A percentile compares a stretch with the other conserved stretches of the same genome.
phyloP scores from a whole-genome alignment of 2,888 invertebrate species.

The Flexamia atlantica region DNA sequence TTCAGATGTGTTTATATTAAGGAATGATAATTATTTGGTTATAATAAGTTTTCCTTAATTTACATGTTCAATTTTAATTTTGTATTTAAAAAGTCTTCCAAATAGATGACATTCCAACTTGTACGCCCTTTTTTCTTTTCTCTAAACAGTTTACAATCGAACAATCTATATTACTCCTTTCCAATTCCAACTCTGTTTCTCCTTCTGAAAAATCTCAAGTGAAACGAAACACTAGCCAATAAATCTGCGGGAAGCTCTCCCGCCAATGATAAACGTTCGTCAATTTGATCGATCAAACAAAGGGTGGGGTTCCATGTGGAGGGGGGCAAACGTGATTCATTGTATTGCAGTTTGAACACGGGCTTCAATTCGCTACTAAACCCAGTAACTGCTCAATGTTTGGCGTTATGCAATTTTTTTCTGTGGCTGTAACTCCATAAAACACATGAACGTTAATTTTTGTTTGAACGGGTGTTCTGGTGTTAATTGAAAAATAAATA shows the following conservation, averaged over 20 bases:
- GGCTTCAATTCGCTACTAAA: too few species aligned
- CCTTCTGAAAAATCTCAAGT: background rate
- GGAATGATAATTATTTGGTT: too few species aligned
- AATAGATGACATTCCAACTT: background rate
- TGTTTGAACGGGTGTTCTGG: too few species aligned
- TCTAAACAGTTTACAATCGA: background rate
- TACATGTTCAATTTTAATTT: too few species aligned
- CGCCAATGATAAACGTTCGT: slow-evolving; percentile 18
- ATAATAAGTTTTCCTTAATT: too few species aligned
- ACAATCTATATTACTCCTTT: background rate
- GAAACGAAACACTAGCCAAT: background rate
- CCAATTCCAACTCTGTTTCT: background rate
- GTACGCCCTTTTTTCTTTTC: background rate
- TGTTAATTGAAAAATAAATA: too few species aligned
- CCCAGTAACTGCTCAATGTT: too few species aligned
- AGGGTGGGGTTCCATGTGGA: background rate
- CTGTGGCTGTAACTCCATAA: too few species aligned
- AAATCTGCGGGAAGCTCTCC: slow-evolving; percentile 14
- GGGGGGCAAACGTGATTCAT: background rate
- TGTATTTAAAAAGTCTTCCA: too few species aligned
- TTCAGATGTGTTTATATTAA: too few species aligned
- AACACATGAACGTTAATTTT: too few species aligned
- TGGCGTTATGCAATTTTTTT: too few species aligned
- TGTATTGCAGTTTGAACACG: background rate
- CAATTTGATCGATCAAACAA: slow-evolving; percentile 37